Evolutionary conservation across 2,797 vertebrate genomes (phyloP).

Genomic region (Acipenser oxyrinchus): DNA sequence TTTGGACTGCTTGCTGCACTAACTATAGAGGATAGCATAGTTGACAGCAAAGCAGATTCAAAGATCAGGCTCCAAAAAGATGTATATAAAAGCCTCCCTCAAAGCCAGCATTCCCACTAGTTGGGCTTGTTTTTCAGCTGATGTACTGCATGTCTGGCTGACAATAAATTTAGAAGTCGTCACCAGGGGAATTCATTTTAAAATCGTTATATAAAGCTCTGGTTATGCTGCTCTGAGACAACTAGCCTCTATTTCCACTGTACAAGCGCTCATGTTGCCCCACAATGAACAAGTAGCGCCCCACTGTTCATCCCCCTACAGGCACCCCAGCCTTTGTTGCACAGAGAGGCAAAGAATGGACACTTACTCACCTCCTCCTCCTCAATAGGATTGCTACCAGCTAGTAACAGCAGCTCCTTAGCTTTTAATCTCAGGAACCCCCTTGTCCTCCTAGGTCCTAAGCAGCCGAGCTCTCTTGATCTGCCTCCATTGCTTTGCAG

Average conservation of each 20-base stretch:
- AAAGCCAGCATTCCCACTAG: no score
- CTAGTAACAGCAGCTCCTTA: slow-evolving; percentile 18
- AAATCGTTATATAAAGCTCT: background rate
- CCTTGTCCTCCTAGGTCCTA: slow-evolving; percentile 18
- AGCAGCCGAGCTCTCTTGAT: slow-evolving; percentile 27
- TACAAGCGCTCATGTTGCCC: background rate
- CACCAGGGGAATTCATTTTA: background rate
- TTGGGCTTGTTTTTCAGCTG: background rate
- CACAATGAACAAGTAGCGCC: background rate
- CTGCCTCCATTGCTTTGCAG: slow-evolving; percentile 32
- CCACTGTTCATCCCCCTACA: slow-evolving; percentile 5
- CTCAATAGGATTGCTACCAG: slow-evolving; percentile 23
- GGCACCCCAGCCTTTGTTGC: slow-evolving; percentile 23
- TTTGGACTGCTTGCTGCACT: no score
- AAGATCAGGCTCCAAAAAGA: no score
- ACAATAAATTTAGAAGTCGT: background rate
- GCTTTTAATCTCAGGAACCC: slow-evolving; percentile 24
- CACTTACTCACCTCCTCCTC: slow-evolving; percentile 32
- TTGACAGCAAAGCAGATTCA: no score
- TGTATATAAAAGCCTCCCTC: no score
- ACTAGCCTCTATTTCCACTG: background rate
- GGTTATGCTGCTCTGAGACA: background rate
- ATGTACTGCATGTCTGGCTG: background rate
- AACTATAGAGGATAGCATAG: no score
- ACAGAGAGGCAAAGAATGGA: slow-evolving; percentile 9